Evolutionary conservation across 2,797 vertebrate species (phyloP).

Genomic region (Tinamus major): DNA sequence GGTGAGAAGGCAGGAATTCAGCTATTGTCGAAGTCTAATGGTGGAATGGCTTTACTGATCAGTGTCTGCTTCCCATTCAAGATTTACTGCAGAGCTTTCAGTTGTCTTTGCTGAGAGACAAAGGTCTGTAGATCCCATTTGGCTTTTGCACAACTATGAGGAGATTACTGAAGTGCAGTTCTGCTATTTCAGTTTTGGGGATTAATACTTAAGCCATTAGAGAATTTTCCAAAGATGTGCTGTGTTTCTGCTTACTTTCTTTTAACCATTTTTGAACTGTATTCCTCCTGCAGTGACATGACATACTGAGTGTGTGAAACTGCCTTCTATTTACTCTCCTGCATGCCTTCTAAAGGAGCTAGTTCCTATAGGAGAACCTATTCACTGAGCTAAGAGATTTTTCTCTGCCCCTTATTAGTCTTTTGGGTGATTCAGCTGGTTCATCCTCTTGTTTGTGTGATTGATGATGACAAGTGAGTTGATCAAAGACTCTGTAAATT

Average conservation of each 20-base stretch:
- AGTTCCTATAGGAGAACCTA: background rate
- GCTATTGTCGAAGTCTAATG: background rate
- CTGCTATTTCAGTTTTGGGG: background rate
- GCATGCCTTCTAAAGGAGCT: background rate
- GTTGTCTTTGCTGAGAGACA: constrained; percentile 6
- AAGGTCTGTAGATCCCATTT: background rate
- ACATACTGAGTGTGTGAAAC: background rate
- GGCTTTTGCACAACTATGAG: background rate
- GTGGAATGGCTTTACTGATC: background rate
- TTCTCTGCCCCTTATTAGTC: background rate
- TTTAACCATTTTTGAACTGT: background rate
- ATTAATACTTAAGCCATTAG: background rate
- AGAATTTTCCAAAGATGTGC: background rate
- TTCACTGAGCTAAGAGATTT: background rate
- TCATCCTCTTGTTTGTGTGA: constrained; percentile 42
- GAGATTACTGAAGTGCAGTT: background rate
- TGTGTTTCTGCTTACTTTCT: background rate
- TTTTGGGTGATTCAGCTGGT: constrained; percentile 13
- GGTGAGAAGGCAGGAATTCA: background rate
- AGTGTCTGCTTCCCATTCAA: background rate
- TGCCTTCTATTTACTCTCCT: background rate
- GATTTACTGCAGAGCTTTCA: background rate
- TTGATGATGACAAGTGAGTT: constrained; percentile 48
- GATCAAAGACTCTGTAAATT: constrained; percentile 43
- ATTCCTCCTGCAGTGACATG: background rate